Evolutionary conservation across 37 sponge, comb jelly and placozoan genomes (phyloP).

Genomic region (Dysidea cf. avara): DNA sequence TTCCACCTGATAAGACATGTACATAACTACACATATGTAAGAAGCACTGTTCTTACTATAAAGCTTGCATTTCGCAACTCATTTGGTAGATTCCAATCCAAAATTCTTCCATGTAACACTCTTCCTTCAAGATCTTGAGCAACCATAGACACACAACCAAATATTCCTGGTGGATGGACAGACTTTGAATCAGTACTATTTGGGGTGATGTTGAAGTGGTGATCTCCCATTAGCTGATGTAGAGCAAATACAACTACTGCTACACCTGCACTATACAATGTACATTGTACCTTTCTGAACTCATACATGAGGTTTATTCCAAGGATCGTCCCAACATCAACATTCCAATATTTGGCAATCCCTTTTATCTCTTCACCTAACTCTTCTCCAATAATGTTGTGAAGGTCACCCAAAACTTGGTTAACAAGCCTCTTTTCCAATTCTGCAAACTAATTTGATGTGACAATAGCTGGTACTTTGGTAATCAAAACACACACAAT

Average conservation of each 20-base stretch:
- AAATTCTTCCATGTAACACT: conserved; percentile 57
- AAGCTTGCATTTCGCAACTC: conserved; percentile 49
- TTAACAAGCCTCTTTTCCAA: too few species aligned
- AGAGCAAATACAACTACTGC: not conserved
- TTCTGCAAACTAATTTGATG: too few species aligned
- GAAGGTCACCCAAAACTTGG: too few species aligned
- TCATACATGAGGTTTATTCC: conserved; percentile 62
- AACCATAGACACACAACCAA: conserved; percentile 67
- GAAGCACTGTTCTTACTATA: conserved; percentile 48
- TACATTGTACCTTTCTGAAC: conserved; percentile 40
- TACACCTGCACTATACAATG: too few species aligned
- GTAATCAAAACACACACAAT: too few species aligned
- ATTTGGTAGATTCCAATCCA: conserved; percentile 75
- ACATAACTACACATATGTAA: conserved; percentile 24
- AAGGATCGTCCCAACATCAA: conserved; percentile 58
- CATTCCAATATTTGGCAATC: conserved; percentile 44
- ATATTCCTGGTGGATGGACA: conserved; percentile 2
- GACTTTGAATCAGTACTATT: conserved; percentile 30
- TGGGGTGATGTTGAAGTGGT: conserved; percentile 57
- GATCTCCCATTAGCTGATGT: conserved; percentile 53
- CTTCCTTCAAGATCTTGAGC: conserved; percentile 32
- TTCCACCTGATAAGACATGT: conserved; percentile 22
- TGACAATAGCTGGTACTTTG: too few species aligned
- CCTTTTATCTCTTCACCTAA: conserved; percentile 62
- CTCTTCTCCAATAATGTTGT: too few species aligned